A percentile compares a stretch with the other conserved stretches of the same genome.
These are phyloP conservation scores for Eurystomus glaucurus DNA, from an alignment of 2,797 vertebrate genomes.

Conservation along the genomic window DNA sequence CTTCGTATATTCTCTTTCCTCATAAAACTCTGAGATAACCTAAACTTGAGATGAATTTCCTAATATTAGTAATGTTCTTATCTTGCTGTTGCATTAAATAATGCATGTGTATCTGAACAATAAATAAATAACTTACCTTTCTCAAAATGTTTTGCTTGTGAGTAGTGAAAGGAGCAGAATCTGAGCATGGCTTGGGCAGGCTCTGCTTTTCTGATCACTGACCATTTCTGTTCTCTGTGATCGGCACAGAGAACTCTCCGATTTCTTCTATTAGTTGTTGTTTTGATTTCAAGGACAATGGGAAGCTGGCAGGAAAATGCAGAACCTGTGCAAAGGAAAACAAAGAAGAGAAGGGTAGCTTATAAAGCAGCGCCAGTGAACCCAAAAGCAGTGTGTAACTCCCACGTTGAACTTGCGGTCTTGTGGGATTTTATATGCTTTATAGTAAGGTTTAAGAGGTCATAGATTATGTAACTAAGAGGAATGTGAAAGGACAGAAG, in stretches of 20 bases:
- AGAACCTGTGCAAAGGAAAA: background rate
- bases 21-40: background rate
- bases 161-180: background rate
- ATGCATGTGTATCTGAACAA: background rate
- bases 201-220: background rate
- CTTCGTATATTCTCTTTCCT: constrained; percentile 23
- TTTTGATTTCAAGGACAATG: background rate
- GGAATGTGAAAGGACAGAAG: background rate
- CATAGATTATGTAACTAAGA: background rate
- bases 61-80: background rate
- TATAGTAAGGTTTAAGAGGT: background rate
- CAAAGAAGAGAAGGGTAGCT: background rate
- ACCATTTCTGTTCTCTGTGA: background rate
- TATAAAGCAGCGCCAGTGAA: background rate
- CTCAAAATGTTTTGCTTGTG: background rate
- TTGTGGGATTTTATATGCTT: background rate
- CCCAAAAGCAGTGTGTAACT: background rate
- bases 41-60: background rate
- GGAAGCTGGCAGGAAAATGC: background rate
- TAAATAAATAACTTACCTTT: background rate
- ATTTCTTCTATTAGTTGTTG: background rate
- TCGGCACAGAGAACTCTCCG: background rate
- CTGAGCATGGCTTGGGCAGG: background rate
- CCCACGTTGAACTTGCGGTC: background rate
- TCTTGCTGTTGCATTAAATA: background rate